Evolutionary conservation across 1,140 invertebrate genomes (phyloP).

Genomic region (Dinoponera quadriceps): DNA sequence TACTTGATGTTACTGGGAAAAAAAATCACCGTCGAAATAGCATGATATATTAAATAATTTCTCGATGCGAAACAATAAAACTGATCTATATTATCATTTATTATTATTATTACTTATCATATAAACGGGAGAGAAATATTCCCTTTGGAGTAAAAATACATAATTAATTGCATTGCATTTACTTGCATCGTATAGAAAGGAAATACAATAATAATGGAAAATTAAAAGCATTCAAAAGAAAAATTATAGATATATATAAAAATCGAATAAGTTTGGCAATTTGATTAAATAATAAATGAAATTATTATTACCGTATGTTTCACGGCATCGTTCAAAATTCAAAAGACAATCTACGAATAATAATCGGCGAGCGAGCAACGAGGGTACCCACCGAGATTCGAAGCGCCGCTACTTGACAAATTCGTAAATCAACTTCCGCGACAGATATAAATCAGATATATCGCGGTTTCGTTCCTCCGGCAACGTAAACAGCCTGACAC

Average conservation of each 20-base stretch:
- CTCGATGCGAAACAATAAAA: too few species aligned
- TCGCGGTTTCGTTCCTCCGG: conserved; percentile 26
- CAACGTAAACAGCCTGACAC: conserved; percentile 37
- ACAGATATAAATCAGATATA: conserved; percentile 53
- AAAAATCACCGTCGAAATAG: background rate
- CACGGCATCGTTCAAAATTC: background rate
- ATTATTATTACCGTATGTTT: background rate
- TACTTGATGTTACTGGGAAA: background rate
- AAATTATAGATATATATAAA: too few species aligned
- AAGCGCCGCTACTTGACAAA: background rate
- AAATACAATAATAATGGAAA: too few species aligned
- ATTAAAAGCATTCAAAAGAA: too few species aligned
- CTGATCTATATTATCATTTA: too few species aligned
- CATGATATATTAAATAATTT: background rate
- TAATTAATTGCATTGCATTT: too few species aligned
- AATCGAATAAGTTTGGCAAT: too few species aligned
- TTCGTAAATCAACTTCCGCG: conserved; percentile 53
- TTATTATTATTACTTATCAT: too few species aligned
- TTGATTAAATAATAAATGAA: too few species aligned
- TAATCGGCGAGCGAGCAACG: background rate
- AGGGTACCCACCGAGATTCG: conserved; percentile 10
- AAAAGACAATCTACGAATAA: background rate
- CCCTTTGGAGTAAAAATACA: too few species aligned
- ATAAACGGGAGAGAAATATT: too few species aligned
- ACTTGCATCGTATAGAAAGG: too few species aligned